These are phyloP conservation scores for Drosophila nigrodunni DNA, from an alignment of 1,140 invertebrate species.

Conservation along the genomic window DNA sequence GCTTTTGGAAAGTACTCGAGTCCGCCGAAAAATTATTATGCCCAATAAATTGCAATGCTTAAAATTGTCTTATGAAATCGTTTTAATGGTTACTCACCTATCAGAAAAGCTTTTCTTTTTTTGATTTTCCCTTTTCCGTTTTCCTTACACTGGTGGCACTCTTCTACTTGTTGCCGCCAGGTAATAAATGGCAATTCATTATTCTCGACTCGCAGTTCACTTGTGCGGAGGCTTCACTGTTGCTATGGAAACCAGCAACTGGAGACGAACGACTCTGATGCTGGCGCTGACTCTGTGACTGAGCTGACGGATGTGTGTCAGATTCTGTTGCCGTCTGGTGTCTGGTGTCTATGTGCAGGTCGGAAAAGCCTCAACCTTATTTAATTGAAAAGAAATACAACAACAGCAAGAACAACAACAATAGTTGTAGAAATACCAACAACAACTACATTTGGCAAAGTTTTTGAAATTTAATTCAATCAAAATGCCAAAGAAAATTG, in stretches of 20 bases:
- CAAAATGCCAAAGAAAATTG: slow-evolving; percentile 38
- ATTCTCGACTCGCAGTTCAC: slow-evolving; percentile 51
- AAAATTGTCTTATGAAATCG: slow-evolving; percentile 62
- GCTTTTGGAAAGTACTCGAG: slow-evolving; percentile 89
- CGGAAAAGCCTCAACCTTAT: slow-evolving; percentile 44
- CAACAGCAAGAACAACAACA: slow-evolving; percentile 18
- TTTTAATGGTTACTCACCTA: slow-evolving; percentile 52
- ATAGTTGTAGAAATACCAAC: background rate
- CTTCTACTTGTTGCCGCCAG: slow-evolving; percentile 57
- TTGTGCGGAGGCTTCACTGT: slow-evolving; percentile 5
- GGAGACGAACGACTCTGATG: slow-evolving; percentile 7
- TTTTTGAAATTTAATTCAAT: slow-evolving; percentile 70
- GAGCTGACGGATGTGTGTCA: slow-evolving; percentile 65
- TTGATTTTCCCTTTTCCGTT: background rate
- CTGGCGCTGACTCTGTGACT: background rate
- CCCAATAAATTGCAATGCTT: slow-evolving; percentile 62
- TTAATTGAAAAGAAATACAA: slow-evolving; percentile 72
- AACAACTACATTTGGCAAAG: slow-evolving; percentile 44
- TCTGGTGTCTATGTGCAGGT: slow-evolving; percentile 3
- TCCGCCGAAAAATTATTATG: slow-evolving; percentile 75
- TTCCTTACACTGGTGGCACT: background rate
- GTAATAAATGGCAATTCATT: slow-evolving; percentile 73
- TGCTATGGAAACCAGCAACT: slow-evolving; percentile 12
- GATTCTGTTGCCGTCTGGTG: slow-evolving; percentile 27
- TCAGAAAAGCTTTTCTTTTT: slow-evolving; percentile 12